A percentile compares a stretch with the other conserved stretches of the same genome.
These are phyloP conservation scores for roundworm (Caenorhabditis elegans) DNA, from an alignment of 1,140 invertebrate species.

Conservation along the genomic window WBcel235 BX284603.4:5669501-5670000, in stretches of 20 bases:
- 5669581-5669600: neutral
- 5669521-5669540: neutral
- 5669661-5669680: conserved; percentile 32
- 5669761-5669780: neutral
- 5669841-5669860: conserved; percentile 19
- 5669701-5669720: neutral
- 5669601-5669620: neutral
- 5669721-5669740: neutral
- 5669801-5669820: conserved; percentile 11
- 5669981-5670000: conserved; percentile 73
- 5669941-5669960: conserved; percentile 64
- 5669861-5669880: conserved; percentile 44
- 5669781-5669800: conserved; percentile 34
- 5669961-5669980: conserved; percentile 79
- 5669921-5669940: conserved; percentile 54
- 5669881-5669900: conserved; percentile 50
- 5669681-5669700: neutral
- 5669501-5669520: neutral
- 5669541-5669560: neutral
- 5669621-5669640: neutral
- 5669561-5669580: neutral
- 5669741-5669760: too few species aligned
- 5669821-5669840: neutral
- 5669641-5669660: neutral
- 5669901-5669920: conserved; percentile 36